Evolutionary conservation across 1,140 invertebrate species (phyloP), one percentile per base, ranked within the genome.

Genomic region (Antheraea mylitta): DNA sequence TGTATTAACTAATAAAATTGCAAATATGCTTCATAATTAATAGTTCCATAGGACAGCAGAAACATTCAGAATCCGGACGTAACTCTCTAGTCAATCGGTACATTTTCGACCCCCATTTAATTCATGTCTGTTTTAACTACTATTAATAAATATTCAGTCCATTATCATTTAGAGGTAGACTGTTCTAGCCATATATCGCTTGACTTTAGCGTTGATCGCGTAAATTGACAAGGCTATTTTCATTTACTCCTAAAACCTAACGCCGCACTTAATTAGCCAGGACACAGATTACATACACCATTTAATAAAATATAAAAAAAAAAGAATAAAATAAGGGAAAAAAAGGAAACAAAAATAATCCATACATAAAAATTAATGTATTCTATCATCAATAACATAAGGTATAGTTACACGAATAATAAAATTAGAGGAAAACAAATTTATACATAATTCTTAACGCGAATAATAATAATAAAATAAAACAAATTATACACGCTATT

Each of bases 311-410:
- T 74, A 19, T 67, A 76, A 81, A 82, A 77, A 69, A 80, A 75
- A 77, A 76, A 67, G 71, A 78, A 82, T 79, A 67, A 72, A 78
- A 82, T 79, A 77, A 72, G 69, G 80, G 85, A 80, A 80, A 82
- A 80, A 81, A 30, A 30, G 22, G 22, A 65, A 87, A 89, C 77
- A 78, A 85, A 89, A 86, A 90, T 85, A 81, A 83, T 83, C 78
- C 86, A 89, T 91, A 91, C 89, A 91, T 91, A 90, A 89, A 90
- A 91, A 91, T 90, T 86, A 91, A 82, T 91, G 89, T 90, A 91
- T 89, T 91, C 86, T 91, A 91, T 91, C 5, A 88, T 91, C 87
- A 88, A 91, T 91, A 91, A 91, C 89, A 90, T 91, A 91, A 82
- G 80, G 85, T 86, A 87, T 86, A 85, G 81, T 90, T 88, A 89